Evolutionary conservation across 2,888 invertebrate genomes (phyloP), one percentile per base, ranked within the genome.

Genomic region (Cordilura impudica): DNA sequence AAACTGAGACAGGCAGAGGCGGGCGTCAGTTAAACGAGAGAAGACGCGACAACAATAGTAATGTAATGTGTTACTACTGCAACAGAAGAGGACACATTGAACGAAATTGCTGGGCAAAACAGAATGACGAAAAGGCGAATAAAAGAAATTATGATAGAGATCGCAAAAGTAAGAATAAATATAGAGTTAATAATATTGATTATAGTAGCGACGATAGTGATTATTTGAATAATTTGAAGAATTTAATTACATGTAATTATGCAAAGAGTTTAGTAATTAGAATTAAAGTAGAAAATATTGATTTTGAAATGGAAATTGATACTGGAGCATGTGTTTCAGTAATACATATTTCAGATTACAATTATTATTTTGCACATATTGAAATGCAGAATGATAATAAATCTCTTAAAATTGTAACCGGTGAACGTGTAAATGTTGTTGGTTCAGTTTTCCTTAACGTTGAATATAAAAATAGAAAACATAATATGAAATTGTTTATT

Each of bases 241-340:
- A 65, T 51, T 19, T 67, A 19, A 43, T 29, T 45, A 10, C 23
- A 31, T 14, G 14, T 12, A 66, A 66, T 26, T 66, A 18, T 39
- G 4, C 7, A 23, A 58, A 58, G 23, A 7, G 58, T 19, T 43
- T 66, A 53, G 14, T 66, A 4, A 47, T 54, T 19, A 69, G 47
- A 23, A 16, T 67, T 45, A 69, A 47, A n/a, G 43, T 45, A 16
- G 56, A 69, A 47, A 29, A 56, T 10, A 45, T 47, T 10, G 14
- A 53, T 51, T 35, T 65, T 16, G 39, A 66, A 54, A 43, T 66
- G 51, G 53, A 66, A 66, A 39, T 19, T 39, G 43, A 66, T 21
- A 54, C 53, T 14, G 53, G 53, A 26, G 66, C 53, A 1, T 43
- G 53, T 10, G 53, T 53, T n/a, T 51, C 66, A 53, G 51, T 66